Evolutionary conservation across 2,797 vertebrate genomes (phyloP), one percentile per base, ranked within the genome.

Genomic region (Sebastes aleutianus): DNA sequence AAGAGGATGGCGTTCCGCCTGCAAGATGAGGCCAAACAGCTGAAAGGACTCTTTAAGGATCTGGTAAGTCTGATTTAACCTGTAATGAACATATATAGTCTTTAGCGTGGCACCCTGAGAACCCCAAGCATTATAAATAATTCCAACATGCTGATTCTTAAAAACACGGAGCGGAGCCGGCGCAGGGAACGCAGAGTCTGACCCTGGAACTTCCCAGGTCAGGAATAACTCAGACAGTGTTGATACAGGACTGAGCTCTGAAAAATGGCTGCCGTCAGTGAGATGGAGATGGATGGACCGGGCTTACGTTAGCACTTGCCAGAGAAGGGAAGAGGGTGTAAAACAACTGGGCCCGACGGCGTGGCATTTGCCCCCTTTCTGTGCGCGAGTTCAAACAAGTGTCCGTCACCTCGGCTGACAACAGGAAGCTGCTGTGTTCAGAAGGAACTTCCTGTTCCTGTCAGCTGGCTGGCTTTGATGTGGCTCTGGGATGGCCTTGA

Each of bases 11-110:
- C 97, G 6, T 94, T 96, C 5, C 95, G 97, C 3, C 93, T 99
- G 20, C 96, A 96, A 4, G 96, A 97, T 9, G 98, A 99, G 70
- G 96, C 96, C 53, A 97, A 95, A 32, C 97, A 98, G 90, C 94
- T 99, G 24, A 97, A 97, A 69, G 95, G 96, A 65, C 97, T 99
- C 78, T 99, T 99, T 86, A 92, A 93, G 75, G 96, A 97, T 79
- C 91, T 99, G 96, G 98, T 98, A 78, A 97, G 95, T 85, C 10
- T 31, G 29, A 29, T 24, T 50, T 26, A 20, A 29, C n/a, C 27
- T 65, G 36, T 11, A 32, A 14, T 14, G 3, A 53, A 62, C 47
- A 50, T 50, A 50, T 50, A 20, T 50, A 20, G 5, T 20, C 47
- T 50, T 50, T 20, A 9, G 47, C 8, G 47, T 50, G 47, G 2